phyloP scores from a whole-genome alignment of 2,888 invertebrate species.

The Dryobotodes eremita region DNA sequence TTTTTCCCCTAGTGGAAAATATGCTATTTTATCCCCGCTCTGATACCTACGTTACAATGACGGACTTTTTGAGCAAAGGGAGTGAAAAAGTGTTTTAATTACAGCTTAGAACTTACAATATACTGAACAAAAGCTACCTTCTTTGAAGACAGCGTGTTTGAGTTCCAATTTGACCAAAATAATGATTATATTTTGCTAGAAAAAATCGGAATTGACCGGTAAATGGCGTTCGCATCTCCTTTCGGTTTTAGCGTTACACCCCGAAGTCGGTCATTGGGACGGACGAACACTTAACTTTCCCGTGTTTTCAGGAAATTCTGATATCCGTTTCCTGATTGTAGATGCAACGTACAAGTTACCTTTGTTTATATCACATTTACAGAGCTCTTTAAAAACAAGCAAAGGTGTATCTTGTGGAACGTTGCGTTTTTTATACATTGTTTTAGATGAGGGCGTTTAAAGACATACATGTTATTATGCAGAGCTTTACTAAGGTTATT shows the following conservation, averaged over 20 bases:
- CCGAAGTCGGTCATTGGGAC: neutral
- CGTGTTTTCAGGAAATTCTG: constrained; percentile 16
- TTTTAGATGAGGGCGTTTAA: neutral
- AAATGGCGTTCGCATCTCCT: neutral
- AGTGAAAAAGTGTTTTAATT: too few species aligned
- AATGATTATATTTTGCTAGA: neutral
- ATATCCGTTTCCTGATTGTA: constrained; percentile 22
- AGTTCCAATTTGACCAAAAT: neutral
- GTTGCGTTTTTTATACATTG: neutral
- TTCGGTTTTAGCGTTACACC: neutral
- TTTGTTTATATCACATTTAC: neutral
- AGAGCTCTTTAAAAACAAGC: neutral
- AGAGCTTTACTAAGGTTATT: neutral
- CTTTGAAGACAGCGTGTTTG: too few species aligned
- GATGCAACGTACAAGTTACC: neutral
- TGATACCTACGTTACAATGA: too few species aligned
- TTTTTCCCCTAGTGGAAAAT: too few species aligned
- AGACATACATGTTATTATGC: neutral
- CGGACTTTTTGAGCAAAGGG: too few species aligned
- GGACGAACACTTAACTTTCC: neutral
- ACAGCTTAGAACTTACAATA: too few species aligned
- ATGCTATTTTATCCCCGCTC: too few species aligned
- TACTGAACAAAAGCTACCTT: too few species aligned
- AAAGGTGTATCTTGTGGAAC: neutral
- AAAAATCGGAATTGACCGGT: neutral